phyloP scores from a whole-genome alignment of 1,140 invertebrate species.

The Pogonognathellus flavescens region DNA sequence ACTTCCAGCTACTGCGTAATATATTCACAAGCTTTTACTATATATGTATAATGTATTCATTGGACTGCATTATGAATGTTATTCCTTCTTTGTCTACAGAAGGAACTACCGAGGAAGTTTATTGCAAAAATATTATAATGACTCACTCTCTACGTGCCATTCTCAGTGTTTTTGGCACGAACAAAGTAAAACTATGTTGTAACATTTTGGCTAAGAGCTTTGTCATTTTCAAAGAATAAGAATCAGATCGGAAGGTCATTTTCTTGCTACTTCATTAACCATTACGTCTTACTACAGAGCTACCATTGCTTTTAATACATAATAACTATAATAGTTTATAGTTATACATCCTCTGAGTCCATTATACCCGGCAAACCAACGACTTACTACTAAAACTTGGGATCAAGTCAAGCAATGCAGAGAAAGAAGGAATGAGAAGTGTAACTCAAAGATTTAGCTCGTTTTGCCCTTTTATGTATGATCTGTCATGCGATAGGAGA shows the following conservation, averaged over 20 bases:
- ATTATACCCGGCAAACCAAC: neutral
- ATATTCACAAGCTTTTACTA: too few species aligned
- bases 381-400: neutral
- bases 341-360: neutral
- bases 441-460: constrained; percentile 45
- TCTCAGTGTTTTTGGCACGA: neutral
- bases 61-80: too few species aligned
- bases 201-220: constrained; percentile 15
- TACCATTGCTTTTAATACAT: constrained; percentile 28
- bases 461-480: constrained; percentile 38
- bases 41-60: too few species aligned
- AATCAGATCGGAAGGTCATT: constrained; percentile 40
- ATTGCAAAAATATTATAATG: too few species aligned
- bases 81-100: too few species aligned
- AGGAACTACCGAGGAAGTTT: too few species aligned
- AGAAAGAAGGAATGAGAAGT: neutral
- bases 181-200: neutral
- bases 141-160: neutral
- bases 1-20: too few species aligned
- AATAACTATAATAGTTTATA: constrained; percentile 26
- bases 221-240: constrained; percentile 8
- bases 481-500: constrained; percentile 32
- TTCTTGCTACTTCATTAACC: constrained; percentile 28
- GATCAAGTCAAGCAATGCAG: constrained; percentile 6
- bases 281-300: constrained; percentile 21